Evolutionary conservation across 2,888 invertebrate genomes (phyloP).

Genomic region (Coelopa pilipes): DNA sequence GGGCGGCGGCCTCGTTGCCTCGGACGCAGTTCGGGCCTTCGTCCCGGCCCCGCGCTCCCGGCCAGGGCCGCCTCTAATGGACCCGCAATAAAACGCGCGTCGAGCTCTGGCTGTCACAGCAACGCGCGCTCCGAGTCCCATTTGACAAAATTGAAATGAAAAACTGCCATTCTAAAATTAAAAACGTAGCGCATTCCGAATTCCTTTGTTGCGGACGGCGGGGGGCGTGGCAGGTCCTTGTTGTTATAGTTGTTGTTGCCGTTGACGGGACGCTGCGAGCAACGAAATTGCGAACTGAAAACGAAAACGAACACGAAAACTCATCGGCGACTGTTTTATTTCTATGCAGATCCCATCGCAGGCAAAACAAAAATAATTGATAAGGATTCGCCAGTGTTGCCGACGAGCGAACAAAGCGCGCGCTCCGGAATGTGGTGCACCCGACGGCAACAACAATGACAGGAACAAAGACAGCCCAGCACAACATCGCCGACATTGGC

Average conservation of each 20-base stretch:
- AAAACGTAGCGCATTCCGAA: background rate
- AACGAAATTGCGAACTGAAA: constrained; percentile 6
- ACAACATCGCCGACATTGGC: background rate
- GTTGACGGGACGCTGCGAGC: too few species aligned
- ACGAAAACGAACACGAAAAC: background rate
- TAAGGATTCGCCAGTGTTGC: constrained; percentile 7
- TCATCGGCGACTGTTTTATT: constrained; percentile 8
- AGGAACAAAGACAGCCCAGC: background rate
- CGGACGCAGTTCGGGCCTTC: too few species aligned
- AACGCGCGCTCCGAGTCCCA: background rate
- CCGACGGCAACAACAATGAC: background rate
- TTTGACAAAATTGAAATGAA: constrained; percentile 26
- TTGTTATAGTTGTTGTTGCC: too few species aligned
- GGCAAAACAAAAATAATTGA: constrained; percentile 18
- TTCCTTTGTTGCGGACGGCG: constrained; percentile 11
- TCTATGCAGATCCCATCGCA: constrained; percentile 24
- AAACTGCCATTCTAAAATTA: constrained; percentile 26
- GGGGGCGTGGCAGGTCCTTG: too few species aligned
- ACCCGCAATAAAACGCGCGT: too few species aligned
- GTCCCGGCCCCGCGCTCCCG: too few species aligned
- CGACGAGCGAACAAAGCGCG: background rate
- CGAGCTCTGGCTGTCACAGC: background rate
- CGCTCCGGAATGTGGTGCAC: background rate
- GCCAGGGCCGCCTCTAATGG: too few species aligned
- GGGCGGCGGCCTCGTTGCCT: too few species aligned